phyloP scores from a whole-genome alignment of 2,113 vertebrate genomes.

The Hydrolagus affinis region DNA sequence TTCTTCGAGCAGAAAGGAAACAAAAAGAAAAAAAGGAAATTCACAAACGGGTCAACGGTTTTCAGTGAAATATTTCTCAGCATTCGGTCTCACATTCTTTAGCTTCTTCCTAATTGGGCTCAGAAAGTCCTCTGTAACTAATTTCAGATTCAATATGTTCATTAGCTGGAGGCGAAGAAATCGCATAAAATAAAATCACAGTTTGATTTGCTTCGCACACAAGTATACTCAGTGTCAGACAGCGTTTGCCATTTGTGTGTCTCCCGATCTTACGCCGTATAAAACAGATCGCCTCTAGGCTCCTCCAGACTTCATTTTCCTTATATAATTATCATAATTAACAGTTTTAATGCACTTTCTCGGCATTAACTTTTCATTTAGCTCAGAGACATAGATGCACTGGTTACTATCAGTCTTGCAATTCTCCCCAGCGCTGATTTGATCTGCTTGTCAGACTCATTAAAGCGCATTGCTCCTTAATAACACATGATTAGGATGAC shows the following conservation, averaged over 20 bases:
- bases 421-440: background rate
- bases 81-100: background rate
- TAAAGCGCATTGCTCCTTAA: background rate
- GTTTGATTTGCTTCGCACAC: slow-evolving; percentile 10
- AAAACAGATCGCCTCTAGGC: background rate
- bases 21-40: no score
- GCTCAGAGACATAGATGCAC: background rate
- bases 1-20: no score
- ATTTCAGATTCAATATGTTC: background rate
- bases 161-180: background rate
- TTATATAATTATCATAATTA: slow-evolving; percentile 13
- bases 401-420: background rate
- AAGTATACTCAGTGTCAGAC: background rate
- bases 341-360: slow-evolving; percentile 12
- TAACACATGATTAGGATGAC: background rate
- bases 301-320: background rate
- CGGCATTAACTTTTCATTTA: slow-evolving; percentile 1
- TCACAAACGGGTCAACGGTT: no score
- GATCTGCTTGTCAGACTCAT: background rate
- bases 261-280: background rate
- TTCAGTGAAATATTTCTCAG: background rate
- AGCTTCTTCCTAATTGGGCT: background rate
- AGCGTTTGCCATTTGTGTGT: background rate
- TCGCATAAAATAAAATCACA: background rate
- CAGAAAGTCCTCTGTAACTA: background rate